These are phyloP conservation scores for Leptosomus discolor DNA, from an alignment of 2,113 vertebrate genomes.

Conservation along the genomic window DNA sequence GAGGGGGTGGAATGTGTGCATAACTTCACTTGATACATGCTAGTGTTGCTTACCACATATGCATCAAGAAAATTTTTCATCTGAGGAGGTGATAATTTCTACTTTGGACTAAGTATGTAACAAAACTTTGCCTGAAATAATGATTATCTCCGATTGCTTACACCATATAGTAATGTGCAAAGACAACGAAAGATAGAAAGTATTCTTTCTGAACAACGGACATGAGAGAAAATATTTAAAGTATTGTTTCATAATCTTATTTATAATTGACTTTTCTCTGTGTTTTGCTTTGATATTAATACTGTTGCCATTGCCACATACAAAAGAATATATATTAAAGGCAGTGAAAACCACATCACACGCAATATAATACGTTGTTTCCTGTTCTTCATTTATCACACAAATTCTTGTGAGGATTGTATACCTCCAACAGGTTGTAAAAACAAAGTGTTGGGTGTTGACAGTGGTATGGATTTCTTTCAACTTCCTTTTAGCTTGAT, in stretches of 20 bases:
- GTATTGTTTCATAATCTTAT: neutral
- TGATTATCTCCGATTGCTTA: neutral
- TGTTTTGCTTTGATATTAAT: neutral
- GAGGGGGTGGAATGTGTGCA: rapidly evolving
- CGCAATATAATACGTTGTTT: neutral
- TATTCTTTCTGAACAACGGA: neutral
- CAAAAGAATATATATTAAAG: neutral
- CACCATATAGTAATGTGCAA: neutral
- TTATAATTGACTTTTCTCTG: neutral
- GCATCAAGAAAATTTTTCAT: neutral
- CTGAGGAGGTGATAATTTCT: neutral
- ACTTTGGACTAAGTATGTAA: neutral
- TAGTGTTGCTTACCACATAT: neutral
- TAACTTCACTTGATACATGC: neutral
- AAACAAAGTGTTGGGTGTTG: neutral
- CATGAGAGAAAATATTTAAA: neutral
- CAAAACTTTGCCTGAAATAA: neutral
- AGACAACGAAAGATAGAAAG: neutral
- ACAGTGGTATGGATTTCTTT: neutral
- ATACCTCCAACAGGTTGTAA: neutral
- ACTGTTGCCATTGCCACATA: neutral
- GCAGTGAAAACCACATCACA: neutral
- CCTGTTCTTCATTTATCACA: neutral
- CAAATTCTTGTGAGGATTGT: neutral
- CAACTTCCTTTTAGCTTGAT: neutral